Base-by-base conservation (phyloP, 2,888 invertebrate genomes). In the Eupithecia abbreviata region DNA sequence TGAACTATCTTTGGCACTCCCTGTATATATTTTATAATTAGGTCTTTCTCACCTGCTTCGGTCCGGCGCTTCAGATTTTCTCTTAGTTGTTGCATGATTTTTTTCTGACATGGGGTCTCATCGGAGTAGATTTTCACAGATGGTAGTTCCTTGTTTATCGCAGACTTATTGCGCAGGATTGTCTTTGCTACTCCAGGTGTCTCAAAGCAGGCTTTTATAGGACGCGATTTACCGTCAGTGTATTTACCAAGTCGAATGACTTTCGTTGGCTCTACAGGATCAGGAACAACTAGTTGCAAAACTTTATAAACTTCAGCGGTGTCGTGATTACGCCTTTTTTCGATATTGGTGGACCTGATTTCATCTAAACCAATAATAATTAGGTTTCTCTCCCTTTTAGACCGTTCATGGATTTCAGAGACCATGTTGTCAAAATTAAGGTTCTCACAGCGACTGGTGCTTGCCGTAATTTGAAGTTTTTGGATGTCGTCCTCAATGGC, bases 41-140 rank as follows among this genome's bases (percentile, higher is more conserved):
- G 9, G 18, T 58, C 58, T 18, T 58, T 4, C 18, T 58, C 58
- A 58, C 58, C 58, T 58, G 58, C 58, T 18, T 58, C 58, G 7
- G 58, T n/a, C 18, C 58, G 58, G 58, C 58, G 58, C 58, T 58
- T 58, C 18, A 58, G 58, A n/a, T 58, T 18, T 15, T 58, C 58
- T 58, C 58, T 58, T 7, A 58, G 4, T 4, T 58, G 5, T 58
- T 58, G n/a, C 58, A 58, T 58, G 6, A 13, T 15, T n/a, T 18
- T 58, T 13, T 18, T 58, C 58, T 58, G 58, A 1, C 13, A 58
- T n/a, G 58, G 58, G 0, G 58, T 58, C 18, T 58, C 58, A 18
- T 58, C 58, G 15, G 58, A 58, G 58, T 58, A 58, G n/a, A 58
- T 58, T 58, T 5, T 58, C n/a, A 58, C 58, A 15, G 15, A n/a